Base-by-base conservation (phyloP, 2,797 vertebrate genomes). In the Anabas testudineus region DNA sequence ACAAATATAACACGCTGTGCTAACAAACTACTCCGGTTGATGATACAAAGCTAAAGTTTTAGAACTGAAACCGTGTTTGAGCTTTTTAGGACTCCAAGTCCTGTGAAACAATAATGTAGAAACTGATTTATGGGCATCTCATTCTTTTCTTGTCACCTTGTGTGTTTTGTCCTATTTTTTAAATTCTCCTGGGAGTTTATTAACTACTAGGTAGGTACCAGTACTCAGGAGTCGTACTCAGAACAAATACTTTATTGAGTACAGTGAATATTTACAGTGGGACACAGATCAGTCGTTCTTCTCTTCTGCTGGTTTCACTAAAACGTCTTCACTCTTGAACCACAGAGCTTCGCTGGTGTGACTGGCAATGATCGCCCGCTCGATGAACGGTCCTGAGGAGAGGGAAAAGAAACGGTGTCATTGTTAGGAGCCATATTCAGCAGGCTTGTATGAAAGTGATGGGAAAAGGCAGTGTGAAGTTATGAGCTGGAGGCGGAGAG, bases 291-390 rank as follows among this genome's bases (percentile, higher is more conserved):
- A 87, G 26, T 69, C 67, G 52, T 90, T 61, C 22, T 45, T 18
- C 12, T 39, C 46, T 19, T 60, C 74, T 19, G 61, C 74, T 10
- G 76, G 58, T 82, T 91, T 81, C 1, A 92, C 95, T 0, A 97
- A 68, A 55, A 97, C 72, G 0, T 89, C 82, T n/a, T 95, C 76
- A 0, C 90, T 90, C 18, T 91, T 90, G 67, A 99, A 83, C 16
- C 87, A 90, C 70, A 99, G 71, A 1, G 91, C 94, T 78, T 99
- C 97, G n/a, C 97, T 99, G 54, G 95, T 96, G 1, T 91, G 90
- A 86, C 94, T 96, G 55, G 83, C 71, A 34, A 97, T 62, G 53
- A 97, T 91, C 49, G 94, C 81, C 18, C 84, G 92, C 56, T 90
- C 82, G 8, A 99, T 93, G 67, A 98, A 94, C 0, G 94, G 93